Percentiles rank a stretch among this genome's conserved stretches.
phyloP scores from a whole-genome alignment of 2,113 vertebrate genomes.

The Podilymbus podiceps region DNA sequence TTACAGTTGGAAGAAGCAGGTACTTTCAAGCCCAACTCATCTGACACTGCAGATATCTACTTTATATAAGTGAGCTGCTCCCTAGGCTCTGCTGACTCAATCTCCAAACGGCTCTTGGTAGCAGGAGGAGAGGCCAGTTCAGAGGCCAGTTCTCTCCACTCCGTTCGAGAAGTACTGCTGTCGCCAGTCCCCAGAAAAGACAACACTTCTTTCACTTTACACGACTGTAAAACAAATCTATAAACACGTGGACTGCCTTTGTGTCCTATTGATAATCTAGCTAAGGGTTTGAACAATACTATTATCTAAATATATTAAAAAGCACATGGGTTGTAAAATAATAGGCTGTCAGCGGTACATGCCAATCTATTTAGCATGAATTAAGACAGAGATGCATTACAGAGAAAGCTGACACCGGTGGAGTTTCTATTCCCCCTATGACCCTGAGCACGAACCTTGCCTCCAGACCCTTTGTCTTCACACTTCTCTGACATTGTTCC shows the following conservation, averaged over 20 bases:
- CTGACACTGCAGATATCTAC: neutral
- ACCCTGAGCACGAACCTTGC: constrained; percentile 37
- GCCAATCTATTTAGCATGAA: constrained; percentile 56
- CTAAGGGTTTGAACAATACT: neutral
- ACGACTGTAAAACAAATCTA: neutral
- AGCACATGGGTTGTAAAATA: neutral
- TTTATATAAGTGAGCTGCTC: neutral
- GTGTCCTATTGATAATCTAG: neutral
- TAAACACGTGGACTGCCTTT: neutral
- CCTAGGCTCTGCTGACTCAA: neutral
- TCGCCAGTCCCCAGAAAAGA: neutral
- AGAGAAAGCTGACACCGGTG: constrained; percentile 26
- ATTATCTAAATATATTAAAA: neutral
- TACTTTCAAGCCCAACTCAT: neutral
- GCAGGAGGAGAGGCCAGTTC: neutral
- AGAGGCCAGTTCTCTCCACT: neutral
- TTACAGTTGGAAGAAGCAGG: neutral
- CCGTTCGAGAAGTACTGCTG: neutral
- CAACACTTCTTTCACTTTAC: neutral
- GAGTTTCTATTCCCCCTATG: constrained; percentile 47
- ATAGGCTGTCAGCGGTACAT: constrained; percentile 22
- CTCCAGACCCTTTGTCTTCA: constrained; percentile 57
- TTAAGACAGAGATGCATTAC: constrained; percentile 41
- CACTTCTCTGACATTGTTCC: constrained; percentile 50
- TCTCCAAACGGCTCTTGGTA: neutral